Evolutionary conservation across 2,888 invertebrate species (phyloP).

Genomic region (Melieria omissa): DNA sequence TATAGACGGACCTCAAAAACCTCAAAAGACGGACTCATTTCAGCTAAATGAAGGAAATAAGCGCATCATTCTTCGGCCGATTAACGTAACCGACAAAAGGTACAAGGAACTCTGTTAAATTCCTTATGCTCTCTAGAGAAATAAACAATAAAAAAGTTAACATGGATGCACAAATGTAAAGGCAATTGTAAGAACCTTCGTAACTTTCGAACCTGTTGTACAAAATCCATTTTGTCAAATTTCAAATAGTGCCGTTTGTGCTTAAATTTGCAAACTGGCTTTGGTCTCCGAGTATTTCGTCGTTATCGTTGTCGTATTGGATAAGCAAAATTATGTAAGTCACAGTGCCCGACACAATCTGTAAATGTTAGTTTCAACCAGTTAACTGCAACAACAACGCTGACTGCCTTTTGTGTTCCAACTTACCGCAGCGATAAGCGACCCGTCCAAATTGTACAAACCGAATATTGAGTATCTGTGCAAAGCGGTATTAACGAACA

Average conservation of each 20-base stretch:
- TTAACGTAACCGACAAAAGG: too few species aligned
- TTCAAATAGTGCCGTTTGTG: too few species aligned
- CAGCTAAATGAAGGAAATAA: too few species aligned
- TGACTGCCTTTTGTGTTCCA: neutral
- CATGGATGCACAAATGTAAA: too few species aligned
- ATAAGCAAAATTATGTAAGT: constrained; percentile 45
- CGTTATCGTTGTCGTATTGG: constrained; percentile 42
- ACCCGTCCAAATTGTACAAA: constrained; percentile 37
- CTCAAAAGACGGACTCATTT: too few species aligned
- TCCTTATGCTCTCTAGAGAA: too few species aligned
- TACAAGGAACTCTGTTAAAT: too few species aligned
- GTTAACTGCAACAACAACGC: neutral
- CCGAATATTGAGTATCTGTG: constrained; percentile 36
- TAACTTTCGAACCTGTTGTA: neutral
- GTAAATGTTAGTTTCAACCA: neutral
- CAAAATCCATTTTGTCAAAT: neutral
- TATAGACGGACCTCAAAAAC: too few species aligned
- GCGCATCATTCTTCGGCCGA: too few species aligned
- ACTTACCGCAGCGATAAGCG: constrained; percentile 40
- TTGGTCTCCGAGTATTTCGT: constrained; percentile 13
- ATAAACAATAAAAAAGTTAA: too few species aligned
- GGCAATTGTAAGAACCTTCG: too few species aligned
- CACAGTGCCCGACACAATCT: constrained; percentile 41
- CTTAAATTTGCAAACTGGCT: neutral
- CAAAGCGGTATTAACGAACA: constrained; percentile 36